These are phyloP conservation scores for silkworm (Bombyx mori) DNA, from an alignment of 1,140 invertebrate genomes.

Conservation along the genomic window ASM3026992v2 NC_085129.1:7870001-7870500, in stretches of 20 bases:
- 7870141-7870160: constrained; percentile 34
- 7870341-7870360: too few relatives aligned
- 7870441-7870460: too few relatives aligned
- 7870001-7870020: not conserved
- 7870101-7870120: constrained; percentile 22
- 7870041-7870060: constrained; percentile 1
- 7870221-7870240: constrained; percentile 4
- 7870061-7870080: constrained; percentile 4
- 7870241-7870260: constrained; percentile 1
- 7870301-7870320: constrained; percentile 2
- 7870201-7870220: constrained; percentile 18
- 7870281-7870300: too few relatives aligned
- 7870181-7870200: constrained; percentile 20
- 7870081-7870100: constrained; percentile 11
- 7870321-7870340: not conserved
- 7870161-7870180: constrained; percentile 23
- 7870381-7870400: too few relatives aligned
- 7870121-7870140: constrained; percentile 27
- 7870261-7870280: constrained; percentile 4
- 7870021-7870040: not conserved
- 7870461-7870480: too few relatives aligned
- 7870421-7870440: too few relatives aligned
- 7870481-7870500: constrained; percentile 18
- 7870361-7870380: too few relatives aligned
- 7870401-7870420: too few relatives aligned